Evolutionary conservation across 2,888 invertebrate species (phyloP).

Genomic region (Torymus aiolomorphi): DNA sequence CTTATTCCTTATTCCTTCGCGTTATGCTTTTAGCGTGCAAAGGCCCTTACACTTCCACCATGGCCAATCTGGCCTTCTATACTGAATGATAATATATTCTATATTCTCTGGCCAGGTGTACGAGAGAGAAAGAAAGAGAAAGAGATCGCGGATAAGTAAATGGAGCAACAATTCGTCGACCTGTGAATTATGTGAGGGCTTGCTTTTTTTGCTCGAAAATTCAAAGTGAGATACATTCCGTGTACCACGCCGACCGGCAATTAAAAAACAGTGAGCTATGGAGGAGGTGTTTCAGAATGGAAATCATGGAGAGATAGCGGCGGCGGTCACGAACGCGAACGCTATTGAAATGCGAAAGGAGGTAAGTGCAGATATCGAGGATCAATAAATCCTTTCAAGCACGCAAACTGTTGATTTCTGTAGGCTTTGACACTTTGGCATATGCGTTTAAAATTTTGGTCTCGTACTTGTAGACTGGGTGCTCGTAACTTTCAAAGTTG

Average conservation of each 20-base stretch:
- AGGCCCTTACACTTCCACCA: too few species aligned
- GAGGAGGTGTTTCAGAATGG: constrained; percentile 72
- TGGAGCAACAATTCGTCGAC: constrained; percentile 4
- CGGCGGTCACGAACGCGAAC: constrained; percentile 64
- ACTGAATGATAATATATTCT: too few species aligned
- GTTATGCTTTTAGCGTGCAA: too few species aligned
- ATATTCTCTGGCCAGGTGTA: neutral
- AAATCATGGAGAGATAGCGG: constrained; percentile 66
- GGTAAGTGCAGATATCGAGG: constrained; percentile 60
- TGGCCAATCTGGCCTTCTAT: too few species aligned
- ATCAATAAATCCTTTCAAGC: neutral
- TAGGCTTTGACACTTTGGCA: too few species aligned
- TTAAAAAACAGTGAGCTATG: constrained; percentile 59
- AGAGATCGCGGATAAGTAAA: neutral
- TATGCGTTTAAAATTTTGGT: too few species aligned
- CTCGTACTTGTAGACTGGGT: too few species aligned
- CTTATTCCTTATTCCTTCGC: too few species aligned
- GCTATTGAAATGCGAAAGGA: constrained; percentile 68
- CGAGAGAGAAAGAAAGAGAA: neutral
- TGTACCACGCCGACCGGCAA: neutral
- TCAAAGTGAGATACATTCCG: too few species aligned
- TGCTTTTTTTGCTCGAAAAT: too few species aligned
- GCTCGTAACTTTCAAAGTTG: too few species aligned
- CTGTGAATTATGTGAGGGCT: too few species aligned
- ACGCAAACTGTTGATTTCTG: neutral